These are phyloP conservation scores for Thripadectes ignobilis DNA, from an alignment of 2,797 vertebrate genomes.

Conservation along the genomic window DNA sequence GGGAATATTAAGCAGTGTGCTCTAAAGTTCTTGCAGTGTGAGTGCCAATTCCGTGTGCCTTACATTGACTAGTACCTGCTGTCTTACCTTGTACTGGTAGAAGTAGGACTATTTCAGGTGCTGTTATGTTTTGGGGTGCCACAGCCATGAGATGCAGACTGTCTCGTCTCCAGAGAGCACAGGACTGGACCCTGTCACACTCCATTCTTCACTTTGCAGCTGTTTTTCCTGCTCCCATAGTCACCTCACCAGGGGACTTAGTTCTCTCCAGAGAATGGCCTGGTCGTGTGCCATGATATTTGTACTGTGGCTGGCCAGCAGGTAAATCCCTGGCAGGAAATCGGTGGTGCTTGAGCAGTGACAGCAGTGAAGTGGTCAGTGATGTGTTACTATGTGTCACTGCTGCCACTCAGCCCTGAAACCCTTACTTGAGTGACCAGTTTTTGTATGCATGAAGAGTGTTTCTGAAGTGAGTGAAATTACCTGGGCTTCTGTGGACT, in stretches of 20 bases:
- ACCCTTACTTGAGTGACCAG: too few species aligned
- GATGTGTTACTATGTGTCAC: background rate
- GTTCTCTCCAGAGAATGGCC: background rate
- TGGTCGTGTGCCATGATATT: background rate
- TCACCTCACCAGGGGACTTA: background rate
- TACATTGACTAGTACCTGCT: background rate
- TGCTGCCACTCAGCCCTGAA: background rate
- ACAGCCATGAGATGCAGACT: rapidly evolving
- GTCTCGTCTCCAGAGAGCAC: background rate
- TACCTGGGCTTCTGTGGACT: background rate
- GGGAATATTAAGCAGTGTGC: background rate
- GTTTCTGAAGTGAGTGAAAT: background rate
- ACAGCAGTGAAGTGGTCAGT: too few species aligned
- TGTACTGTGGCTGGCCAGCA: background rate
- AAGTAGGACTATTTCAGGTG: background rate
- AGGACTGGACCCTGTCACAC: background rate
- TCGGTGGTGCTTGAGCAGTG: background rate
- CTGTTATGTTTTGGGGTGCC: background rate
- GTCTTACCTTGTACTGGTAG: background rate
- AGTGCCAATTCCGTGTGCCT: background rate
- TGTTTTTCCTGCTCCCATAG: background rate
- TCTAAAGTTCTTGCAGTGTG: background rate
- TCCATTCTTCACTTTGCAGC: background rate
- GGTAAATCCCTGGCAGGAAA: background rate
- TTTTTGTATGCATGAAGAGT: background rate